These are phyloP conservation scores for Takifugu flavidus DNA, from an alignment of 2,113 vertebrate genomes.

Conservation along the genomic window DNA sequence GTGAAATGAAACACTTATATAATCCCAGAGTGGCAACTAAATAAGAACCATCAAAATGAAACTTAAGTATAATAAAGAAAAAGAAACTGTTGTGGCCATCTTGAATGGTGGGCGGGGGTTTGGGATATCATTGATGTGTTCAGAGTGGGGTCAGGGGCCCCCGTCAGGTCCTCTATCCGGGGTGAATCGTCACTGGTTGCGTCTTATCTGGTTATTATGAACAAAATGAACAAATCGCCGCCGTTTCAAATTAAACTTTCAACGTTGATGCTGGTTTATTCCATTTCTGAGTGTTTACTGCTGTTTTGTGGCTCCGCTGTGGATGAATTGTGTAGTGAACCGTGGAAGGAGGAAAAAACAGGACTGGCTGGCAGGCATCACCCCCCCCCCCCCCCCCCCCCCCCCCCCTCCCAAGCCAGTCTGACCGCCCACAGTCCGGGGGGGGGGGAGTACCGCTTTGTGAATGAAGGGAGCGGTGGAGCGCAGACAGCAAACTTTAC, in stretches of 20 bases:
- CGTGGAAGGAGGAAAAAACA: neutral
- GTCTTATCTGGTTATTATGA: neutral
- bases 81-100: neutral
- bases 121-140: neutral
- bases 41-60: neutral
- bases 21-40: too few relatives aligned
- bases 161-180: conserved; percentile 15
- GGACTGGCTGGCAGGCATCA: conserved; percentile 45
- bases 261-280: too few relatives aligned
- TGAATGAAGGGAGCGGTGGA: conserved; percentile 71
- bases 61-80: neutral
- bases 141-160: conserved; percentile 52
- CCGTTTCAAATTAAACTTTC: too few relatives aligned
- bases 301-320: conserved; percentile 18
- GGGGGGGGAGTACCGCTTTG: conserved; percentile 72
- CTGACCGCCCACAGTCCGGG: conserved; percentile 66
- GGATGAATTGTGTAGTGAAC: conserved; percentile 28
- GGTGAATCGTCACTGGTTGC: neutral
- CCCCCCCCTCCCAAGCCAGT: conserved; percentile 28
- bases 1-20: too few relatives aligned
- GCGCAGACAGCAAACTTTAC: conserved; percentile 51
- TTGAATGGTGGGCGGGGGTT: conserved; percentile 12
- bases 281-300: too few relatives aligned
- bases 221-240: neutral
- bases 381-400: conserved; percentile 13